Base-by-base conservation (phyloP, 1,140 invertebrate species). In the Drosophila sturtevanti region DNA sequence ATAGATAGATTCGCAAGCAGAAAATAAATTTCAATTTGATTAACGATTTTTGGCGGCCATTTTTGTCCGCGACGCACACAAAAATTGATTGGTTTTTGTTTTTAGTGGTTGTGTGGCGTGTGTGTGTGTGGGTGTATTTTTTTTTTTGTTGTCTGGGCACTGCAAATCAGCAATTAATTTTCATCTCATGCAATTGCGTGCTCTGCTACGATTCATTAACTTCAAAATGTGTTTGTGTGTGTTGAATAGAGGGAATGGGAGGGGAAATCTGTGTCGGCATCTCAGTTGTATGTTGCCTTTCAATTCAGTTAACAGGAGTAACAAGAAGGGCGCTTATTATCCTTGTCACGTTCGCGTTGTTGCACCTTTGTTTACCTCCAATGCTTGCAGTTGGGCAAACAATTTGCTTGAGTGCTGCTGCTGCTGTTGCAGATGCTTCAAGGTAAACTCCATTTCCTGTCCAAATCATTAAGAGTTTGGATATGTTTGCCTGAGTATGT, bases 1-100 rank as follows among this genome's bases (percentile, higher is more conserved):
- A 24, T 59, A 70, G 81, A 73, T 77, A 71, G 72, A 84, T 85
- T 80, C 69, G 61, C 37, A 62, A 48, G 37, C 48, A 37, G 37
- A 64, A 71, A 80, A 85, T 76, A 87, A 72, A 81, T 87, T 87
- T 75, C 71, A 78, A 79, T 87, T 87, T 87, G 82, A 79, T 86
- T 79, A 76, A 87, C 78, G 82, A 69, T 81, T 87, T 74, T 68
- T 41, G 38, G 66, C 31, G 56, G 55, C 38, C 67, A 77, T 63
- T 76, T 65, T 54, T 70, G 41, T 7, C 9, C 14, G n/a, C n/a
- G n/a, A n/a, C 60, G 65, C 41, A 70, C 51, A 41, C 61, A 56
- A 65, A 64, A 81, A 72, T 81, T 68, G 62, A 81, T 81, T 69
- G 64, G 56, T 60, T 60, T 38, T 41, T 48, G 16, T 48, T 48